These are phyloP conservation scores for Eledone cirrhosa DNA, from an alignment of 2,888 invertebrate species.

Conservation along the genomic window DNA sequence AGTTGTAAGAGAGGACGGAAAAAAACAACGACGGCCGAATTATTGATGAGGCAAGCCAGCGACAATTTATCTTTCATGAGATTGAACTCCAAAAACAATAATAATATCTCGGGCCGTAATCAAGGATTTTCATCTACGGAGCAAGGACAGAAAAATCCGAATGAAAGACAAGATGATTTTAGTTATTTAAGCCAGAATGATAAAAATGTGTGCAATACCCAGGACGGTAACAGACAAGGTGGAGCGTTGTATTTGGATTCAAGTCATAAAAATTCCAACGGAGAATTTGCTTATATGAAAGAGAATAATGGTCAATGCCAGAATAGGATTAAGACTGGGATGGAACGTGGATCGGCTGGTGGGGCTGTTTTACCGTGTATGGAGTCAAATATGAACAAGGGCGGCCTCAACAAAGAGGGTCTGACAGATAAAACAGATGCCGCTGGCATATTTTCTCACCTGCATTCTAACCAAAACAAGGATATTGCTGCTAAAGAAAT, in stretches of 20 bases:
- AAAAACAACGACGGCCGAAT: not conserved
- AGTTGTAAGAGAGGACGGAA: not conserved
- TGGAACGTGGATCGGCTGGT: not conserved
- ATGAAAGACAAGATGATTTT: slow-evolving; percentile 10
- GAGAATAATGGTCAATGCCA: slow-evolving; percentile 11
- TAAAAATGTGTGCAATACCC: not conserved
- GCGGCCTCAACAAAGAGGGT: not conserved
- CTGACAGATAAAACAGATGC: not conserved
- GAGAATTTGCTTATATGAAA: slow-evolving; percentile 3
- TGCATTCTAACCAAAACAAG: slow-evolving; percentile 1
- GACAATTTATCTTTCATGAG: not conserved
- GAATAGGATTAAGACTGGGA: slow-evolving; percentile 4
- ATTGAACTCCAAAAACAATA: not conserved
- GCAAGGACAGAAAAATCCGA: not conserved
- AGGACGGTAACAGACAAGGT: slow-evolving; percentile 16
- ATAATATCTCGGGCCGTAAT: not conserved
- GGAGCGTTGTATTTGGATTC: not conserved
- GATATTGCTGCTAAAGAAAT: not conserved
- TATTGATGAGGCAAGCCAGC: slow-evolving; percentile 1
- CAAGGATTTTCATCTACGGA: not conserved
- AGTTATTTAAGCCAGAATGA: slow-evolving; percentile 7
- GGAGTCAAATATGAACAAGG: not conserved
- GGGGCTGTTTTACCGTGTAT: slow-evolving; percentile 4
- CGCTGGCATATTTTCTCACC: not conserved
- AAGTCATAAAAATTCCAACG: not conserved